A percentile compares a stretch with the other conserved stretches of the same genome.
Evolutionary conservation across 2,113 vertebrate genomes (phyloP).

Genomic region (Gasterosteus nipponicus): DNA sequence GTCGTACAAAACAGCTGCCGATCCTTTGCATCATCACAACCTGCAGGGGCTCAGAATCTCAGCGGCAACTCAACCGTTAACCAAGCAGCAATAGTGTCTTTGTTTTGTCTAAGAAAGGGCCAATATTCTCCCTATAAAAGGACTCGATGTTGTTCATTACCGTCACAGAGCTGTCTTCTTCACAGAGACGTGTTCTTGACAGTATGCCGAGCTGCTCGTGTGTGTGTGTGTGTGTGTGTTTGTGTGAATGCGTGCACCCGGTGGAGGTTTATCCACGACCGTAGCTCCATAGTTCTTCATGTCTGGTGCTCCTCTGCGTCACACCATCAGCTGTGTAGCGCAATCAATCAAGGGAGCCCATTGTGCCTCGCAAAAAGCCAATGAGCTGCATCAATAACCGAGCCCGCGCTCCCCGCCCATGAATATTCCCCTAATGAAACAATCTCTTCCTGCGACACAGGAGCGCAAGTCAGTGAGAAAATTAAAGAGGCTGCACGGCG

Average conservation of each 20-base stretch:
- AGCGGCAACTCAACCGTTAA: constrained; percentile 58
- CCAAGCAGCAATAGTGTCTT: constrained; percentile 64
- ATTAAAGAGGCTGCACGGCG: not conserved
- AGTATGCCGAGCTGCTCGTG: constrained; percentile 9
- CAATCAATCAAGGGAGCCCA: constrained; percentile 72
- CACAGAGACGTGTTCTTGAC: constrained; percentile 46
- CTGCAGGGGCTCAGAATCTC: constrained; percentile 27
- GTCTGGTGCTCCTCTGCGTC: constrained; percentile 68
- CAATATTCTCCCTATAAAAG: constrained; percentile 50
- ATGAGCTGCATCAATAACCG: constrained; percentile 76
- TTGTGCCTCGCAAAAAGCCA: constrained; percentile 71
- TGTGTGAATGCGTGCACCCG: constrained; percentile 4
- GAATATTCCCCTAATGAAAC: constrained; percentile 72
- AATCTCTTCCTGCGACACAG: constrained; percentile 49
- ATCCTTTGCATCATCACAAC: constrained; percentile 39
- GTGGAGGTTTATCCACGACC: constrained; percentile 45
- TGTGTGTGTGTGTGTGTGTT: not conserved
- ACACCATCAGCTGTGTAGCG: constrained; percentile 52
- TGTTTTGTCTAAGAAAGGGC: constrained; percentile 62
- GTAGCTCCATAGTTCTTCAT: constrained; percentile 53
- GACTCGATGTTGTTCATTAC: constrained; percentile 67
- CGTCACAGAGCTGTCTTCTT: constrained; percentile 66
- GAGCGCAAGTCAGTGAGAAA: constrained; percentile 21
- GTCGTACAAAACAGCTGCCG: not conserved
- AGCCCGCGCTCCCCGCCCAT: constrained; percentile 52